Base-by-base conservation (phyloP, 2,797 vertebrate genomes). In the Tadarida brasiliensis region DNA sequence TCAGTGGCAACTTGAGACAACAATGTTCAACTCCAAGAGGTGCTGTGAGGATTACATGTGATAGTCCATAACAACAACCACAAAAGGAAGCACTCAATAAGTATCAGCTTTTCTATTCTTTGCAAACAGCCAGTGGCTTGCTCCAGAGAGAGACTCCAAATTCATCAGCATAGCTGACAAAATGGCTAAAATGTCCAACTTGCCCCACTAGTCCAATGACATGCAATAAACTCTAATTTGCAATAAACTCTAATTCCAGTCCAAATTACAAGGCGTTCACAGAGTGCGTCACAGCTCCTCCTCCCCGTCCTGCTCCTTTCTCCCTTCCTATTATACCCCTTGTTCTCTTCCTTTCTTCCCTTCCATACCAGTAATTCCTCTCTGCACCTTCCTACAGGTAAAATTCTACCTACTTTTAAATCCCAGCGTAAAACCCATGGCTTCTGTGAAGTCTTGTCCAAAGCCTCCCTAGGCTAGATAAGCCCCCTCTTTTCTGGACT, bases 341-440 rank as follows among this genome's bases (percentile, higher is more conserved):
- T 30, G 15, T 1, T 39, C 11, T 51, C 11, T 19, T 63, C 7
- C 14, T 11, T 51, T 1, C 30, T 70, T 19, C 63, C 24, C 17
- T 33, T 59, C 47, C 83, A 17, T 88, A 33, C 28, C 54, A 39
- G 0, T 35, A 63, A 73, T 20, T 86, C 16, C 3, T 33, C 74
- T 35, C 63, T 90, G 51, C 1, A n/a, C 35, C 14, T 57, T 87
- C 5, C 16, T 61, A 49, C 14, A 92, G 35, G 30, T 2, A 65
- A 92, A 80, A 67, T 54, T 81, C 61, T 51, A 59, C 57, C 54
- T 90, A 26, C 67, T 81, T 87, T 87, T 54, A 90, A 90, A 90
- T 47, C 4, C 4, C 16, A 56, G 47, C 19, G 24, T 56, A 54
- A 87, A 74, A 28, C 11, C 61, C 35, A 73, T 39, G 0, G 5